Base-by-base conservation (phyloP, 2,797 vertebrate genomes). In the Moxostoma hubbsi region DNA sequence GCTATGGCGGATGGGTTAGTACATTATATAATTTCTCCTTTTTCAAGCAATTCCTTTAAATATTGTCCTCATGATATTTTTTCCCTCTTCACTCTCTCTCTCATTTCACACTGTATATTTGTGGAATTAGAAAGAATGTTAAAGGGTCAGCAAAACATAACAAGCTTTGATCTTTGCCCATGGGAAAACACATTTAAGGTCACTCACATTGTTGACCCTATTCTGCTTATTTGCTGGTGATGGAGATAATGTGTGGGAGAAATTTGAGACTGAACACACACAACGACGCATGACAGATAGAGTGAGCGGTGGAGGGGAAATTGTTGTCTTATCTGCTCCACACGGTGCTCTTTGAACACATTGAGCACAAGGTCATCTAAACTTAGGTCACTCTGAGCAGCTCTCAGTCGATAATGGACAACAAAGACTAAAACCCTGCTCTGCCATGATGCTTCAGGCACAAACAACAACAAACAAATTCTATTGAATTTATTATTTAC, bases 241-340 rank as follows among this genome's bases (percentile, higher is more conserved):
- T 66, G 51, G 36, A 58, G 64, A 76, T 76, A 53, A 53, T 66
- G 73, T 65, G 64, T 57, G 36, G 36, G 51, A 49, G 16, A 24
- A 45, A 63, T 58, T 49, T 66, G 53, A 76, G 9, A 49, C 63
- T n/a, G 63, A 55, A 50, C 16, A 51, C 59, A n/a, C 58, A 59
- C 15, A 16, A 4, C 15, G 45, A 70, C 66, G 62, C 66, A 50
- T 77, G 65, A 77, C 57, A 62, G 75, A 77, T 77, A 51, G 75
- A 69, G 75, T 47, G 10, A 62, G 66, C 24, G 53, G 55, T 46
- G 54, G 66, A 77, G 36, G 65, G 75, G 66, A 77, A 77, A 77
- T 77, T 77, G 65, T 55, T 62, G 66, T 69, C 65, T 70, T 77
- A 77, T 77, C 75, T 69, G 75, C 75, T 68, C 47, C 49, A 69